Evolutionary conservation across 2,888 invertebrate genomes (phyloP).

Genomic region (Leucania comma): DNA sequence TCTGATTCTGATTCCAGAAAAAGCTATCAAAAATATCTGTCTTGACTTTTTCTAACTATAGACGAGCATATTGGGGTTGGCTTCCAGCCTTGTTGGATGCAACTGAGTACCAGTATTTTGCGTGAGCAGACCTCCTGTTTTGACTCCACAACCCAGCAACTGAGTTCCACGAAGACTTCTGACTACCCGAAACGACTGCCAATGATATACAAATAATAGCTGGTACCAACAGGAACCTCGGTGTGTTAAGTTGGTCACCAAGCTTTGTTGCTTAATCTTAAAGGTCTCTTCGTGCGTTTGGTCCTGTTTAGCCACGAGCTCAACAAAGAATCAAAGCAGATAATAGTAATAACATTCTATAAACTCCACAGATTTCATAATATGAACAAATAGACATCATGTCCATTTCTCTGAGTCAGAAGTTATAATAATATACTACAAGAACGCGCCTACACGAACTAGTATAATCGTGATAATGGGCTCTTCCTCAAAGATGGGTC

Average conservation of each 20-base stretch:
- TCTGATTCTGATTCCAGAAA: too few species aligned
- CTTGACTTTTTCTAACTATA: background rate
- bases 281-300: background rate
- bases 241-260: background rate
- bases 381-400: too few species aligned
- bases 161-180: too few species aligned
- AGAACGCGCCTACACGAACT: background rate
- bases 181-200: background rate
- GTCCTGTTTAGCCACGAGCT: background rate
- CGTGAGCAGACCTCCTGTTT: background rate
- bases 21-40: background rate
- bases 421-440: background rate
- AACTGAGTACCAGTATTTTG: background rate
- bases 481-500: conserved; percentile 7
- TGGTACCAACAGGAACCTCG: background rate
- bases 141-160: too few species aligned
- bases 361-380: background rate
- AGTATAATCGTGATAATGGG: conserved; percentile 15
- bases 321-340: background rate
- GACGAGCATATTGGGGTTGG: background rate
- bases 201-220: background rate
- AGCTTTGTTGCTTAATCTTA: background rate
- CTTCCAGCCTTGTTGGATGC: background rate
- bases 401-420: background rate
- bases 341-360: background rate